A percentile compares a stretch with the other conserved stretches of the same genome.
phyloP scores from a whole-genome alignment of 2,888 invertebrate species.

The Tolmerus cingulatus region DNA sequence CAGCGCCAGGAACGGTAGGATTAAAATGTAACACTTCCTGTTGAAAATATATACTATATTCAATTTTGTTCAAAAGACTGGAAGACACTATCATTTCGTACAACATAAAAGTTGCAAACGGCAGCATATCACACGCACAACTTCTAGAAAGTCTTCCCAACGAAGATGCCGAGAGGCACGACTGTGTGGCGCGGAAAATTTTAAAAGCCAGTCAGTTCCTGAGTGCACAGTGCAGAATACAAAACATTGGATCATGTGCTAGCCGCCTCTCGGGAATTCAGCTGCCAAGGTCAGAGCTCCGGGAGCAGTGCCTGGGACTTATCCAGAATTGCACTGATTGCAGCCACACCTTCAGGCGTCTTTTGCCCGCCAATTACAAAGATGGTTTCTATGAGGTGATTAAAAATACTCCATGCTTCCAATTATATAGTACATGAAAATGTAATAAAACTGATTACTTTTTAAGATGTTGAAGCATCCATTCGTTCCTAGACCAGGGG shows the following conservation, averaged over 20 bases:
- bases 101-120: conserved; percentile 57
- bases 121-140: conserved; percentile 59
- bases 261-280: conserved; percentile 66
- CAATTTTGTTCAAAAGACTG: conserved; percentile 52
- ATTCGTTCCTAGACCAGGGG: conserved; percentile 54
- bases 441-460: neutral
- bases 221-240: conserved; percentile 55
- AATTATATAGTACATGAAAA: neutral
- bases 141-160: conserved; percentile 58
- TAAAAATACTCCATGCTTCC: neutral
- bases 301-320: conserved; percentile 65
- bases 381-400: conserved; percentile 58
- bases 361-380: conserved; percentile 57
- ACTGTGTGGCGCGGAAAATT: conserved; percentile 57
- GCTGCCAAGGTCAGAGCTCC: conserved; percentile 68
- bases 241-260: conserved; percentile 68
- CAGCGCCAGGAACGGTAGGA: conserved; percentile 44
- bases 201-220: conserved; percentile 57
- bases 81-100: conserved; percentile 56
- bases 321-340: conserved; percentile 54
- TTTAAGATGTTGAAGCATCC: neutral
- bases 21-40: neutral
- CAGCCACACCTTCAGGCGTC: conserved; percentile 55
- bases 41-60: too few species aligned
- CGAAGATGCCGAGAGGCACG: conserved; percentile 54